Evolutionary conservation across 2,113 vertebrate genomes (phyloP).

Genomic region (Myotis brandtii): DNA sequence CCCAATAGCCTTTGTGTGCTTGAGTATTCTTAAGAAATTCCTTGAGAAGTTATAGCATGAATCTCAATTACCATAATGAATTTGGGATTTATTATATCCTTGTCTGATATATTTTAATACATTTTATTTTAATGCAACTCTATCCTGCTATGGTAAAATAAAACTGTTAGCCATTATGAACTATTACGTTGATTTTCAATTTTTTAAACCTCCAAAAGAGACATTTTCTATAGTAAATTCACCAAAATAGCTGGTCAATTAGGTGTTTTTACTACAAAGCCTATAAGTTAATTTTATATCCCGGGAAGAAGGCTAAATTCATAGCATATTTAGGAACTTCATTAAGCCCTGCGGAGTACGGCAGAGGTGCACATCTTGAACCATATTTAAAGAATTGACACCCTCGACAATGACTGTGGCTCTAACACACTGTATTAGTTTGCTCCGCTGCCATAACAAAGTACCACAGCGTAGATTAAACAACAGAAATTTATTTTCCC

Average conservation of each 20-base stretch:
- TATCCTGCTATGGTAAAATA: constrained; percentile 14
- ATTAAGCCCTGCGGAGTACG: neutral
- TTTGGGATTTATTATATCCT: neutral
- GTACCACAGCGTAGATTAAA: neutral
- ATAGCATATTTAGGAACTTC: neutral
- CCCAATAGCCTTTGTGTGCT: neutral
- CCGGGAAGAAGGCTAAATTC: neutral
- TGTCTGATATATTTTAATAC: constrained; percentile 33
- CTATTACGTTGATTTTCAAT: constrained; percentile 22
- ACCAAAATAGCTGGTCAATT: neutral
- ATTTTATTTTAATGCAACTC: constrained; percentile 31
- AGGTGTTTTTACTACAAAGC: neutral
- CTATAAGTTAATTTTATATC: neutral
- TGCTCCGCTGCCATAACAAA: neutral
- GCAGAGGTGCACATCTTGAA: neutral
- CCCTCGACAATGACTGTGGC: fast-evolving
- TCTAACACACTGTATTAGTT: neutral
- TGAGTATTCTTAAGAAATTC: neutral
- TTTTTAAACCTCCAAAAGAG: neutral
- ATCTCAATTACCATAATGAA: constrained; percentile 18
- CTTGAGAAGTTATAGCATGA: neutral
- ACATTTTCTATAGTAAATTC: constrained; percentile 31
- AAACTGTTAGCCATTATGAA: neutral
- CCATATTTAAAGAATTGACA: neutral
- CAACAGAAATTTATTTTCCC: neutral